Evolutionary conservation across 2,797 vertebrate genomes (phyloP).

Genomic region (Phoxinus dragarum): DNA sequence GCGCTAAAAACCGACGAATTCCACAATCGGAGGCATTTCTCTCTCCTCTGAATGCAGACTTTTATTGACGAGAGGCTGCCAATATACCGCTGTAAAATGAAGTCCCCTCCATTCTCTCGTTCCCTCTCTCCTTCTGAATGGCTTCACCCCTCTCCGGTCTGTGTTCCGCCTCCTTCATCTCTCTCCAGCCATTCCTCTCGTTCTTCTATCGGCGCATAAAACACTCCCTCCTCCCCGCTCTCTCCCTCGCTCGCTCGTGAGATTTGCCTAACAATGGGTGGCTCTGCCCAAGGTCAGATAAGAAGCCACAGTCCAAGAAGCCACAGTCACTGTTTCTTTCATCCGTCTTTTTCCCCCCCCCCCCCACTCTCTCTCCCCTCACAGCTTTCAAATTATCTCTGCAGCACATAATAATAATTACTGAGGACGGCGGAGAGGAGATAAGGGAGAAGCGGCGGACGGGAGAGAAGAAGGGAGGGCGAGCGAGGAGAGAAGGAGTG

Average conservation of each 20-base stretch:
- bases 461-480: constrained; percentile 68
- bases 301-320: constrained; percentile 83
- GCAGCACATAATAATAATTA: constrained; percentile 88
- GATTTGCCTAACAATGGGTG: constrained; percentile 88
- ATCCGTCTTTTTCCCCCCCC: constrained; percentile 66
- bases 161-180: constrained; percentile 67
- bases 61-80: constrained; percentile 57
- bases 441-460: constrained; percentile 80
- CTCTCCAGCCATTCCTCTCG: constrained; percentile 65
- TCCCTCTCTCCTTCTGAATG: constrained; percentile 56
- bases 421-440: constrained; percentile 82
- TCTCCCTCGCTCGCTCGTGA: constrained; percentile 67
- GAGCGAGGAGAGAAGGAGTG: constrained; percentile 48
- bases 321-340: constrained; percentile 78
- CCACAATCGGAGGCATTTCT: constrained; percentile 30
- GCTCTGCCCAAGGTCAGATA: constrained; percentile 88
- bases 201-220: constrained; percentile 75
- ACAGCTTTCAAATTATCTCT: constrained; percentile 86
- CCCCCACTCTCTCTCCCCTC: constrained; percentile 70
- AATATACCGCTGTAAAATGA: constrained; percentile 51
- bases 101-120: constrained; percentile 53
- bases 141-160: constrained; percentile 57
- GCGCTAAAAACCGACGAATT: constrained; percentile 1
- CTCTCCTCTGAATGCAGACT: constrained; percentile 41
- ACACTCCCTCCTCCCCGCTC: constrained; percentile 70